Percentiles rank a stretch among this genome's conserved stretches.
Evolutionary conservation across 2,113 vertebrate genomes (phyloP).

Genomic region (Microtus oregoni): DNA sequence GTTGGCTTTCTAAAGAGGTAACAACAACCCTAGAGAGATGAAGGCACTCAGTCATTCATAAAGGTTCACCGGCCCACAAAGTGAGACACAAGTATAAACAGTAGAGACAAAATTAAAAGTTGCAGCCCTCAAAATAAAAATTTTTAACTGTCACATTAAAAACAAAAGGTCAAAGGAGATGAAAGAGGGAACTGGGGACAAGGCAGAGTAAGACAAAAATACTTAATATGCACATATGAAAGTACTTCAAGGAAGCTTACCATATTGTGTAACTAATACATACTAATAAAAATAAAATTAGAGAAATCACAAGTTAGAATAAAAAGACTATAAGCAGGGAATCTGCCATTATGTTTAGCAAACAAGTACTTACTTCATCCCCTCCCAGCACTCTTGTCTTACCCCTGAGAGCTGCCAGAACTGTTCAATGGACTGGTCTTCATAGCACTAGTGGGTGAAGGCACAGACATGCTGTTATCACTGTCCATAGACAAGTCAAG

Average conservation of each 20-base stretch:
- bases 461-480: constrained; percentile 96
- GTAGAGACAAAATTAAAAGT: neutral
- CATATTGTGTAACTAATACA: no score
- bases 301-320: neutral
- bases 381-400: constrained; percentile 22
- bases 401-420: constrained; percentile 92
- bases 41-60: neutral
- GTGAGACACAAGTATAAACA: neutral
- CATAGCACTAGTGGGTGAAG: constrained; percentile 91
- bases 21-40: neutral
- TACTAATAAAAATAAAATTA: neutral
- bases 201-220: neutral
- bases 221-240: neutral
- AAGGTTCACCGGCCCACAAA: neutral
- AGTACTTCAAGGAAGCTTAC: neutral
- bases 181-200: neutral
- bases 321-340: neutral
- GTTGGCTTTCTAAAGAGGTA: neutral
- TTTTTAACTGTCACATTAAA: neutral
- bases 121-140: neutral
- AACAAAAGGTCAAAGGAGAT: neutral
- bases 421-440: constrained; percentile 90
- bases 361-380: neutral
- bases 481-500: constrained; percentile 94
- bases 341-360: neutral